Evolutionary conservation across 2,888 invertebrate genomes (phyloP).

Genomic region (Gastrophysa polygoni): DNA sequence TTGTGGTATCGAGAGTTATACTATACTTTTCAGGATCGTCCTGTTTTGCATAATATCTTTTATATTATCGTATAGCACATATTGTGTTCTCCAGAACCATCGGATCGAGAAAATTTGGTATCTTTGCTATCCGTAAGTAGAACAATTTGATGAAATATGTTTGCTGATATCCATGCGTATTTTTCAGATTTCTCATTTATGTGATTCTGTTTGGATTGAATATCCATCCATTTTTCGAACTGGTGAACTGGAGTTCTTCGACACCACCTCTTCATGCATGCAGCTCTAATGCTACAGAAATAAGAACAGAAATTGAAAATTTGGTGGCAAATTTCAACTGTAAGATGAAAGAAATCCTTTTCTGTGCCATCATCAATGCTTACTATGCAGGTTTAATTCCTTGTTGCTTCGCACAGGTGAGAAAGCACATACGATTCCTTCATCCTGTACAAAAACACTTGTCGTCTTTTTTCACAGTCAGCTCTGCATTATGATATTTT

Average conservation of each 20-base stretch:
- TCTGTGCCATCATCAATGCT: slow-evolving; percentile 78
- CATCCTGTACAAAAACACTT: too few relatives aligned
- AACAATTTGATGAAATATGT: too few relatives aligned
- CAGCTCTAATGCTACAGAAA: slow-evolving; percentile 71
- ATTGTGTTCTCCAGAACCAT: slow-evolving; percentile 75
- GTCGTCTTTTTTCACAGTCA: slow-evolving; percentile 56
- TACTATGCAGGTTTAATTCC: slow-evolving; percentile 91
- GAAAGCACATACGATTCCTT: slow-evolving; percentile 25
- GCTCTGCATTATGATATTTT: slow-evolving; percentile 81
- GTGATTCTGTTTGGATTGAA: slow-evolving; percentile 81
- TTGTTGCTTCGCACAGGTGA: slow-evolving; percentile 87
- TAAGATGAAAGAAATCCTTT: slow-evolving; percentile 84
- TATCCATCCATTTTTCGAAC: slow-evolving; percentile 77
- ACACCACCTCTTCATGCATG: slow-evolving; percentile 76
- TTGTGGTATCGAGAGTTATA: too few relatives aligned
- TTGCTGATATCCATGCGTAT: slow-evolving; percentile 7
- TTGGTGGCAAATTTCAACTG: slow-evolving; percentile 88
- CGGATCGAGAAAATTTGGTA: slow-evolving; percentile 81
- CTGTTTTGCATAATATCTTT: slow-evolving; percentile 67
- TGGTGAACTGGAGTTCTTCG: slow-evolving; percentile 56
- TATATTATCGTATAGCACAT: slow-evolving; percentile 71
- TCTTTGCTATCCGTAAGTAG: slow-evolving; percentile 88
- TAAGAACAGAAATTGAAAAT: slow-evolving; percentile 84
- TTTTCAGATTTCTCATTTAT: slow-evolving; percentile 74
- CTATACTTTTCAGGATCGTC: slow-evolving; percentile 65